Evolutionary conservation across 92 coral and sea anemone species (phyloP).

Genomic region (Phenganax marumi): DNA sequence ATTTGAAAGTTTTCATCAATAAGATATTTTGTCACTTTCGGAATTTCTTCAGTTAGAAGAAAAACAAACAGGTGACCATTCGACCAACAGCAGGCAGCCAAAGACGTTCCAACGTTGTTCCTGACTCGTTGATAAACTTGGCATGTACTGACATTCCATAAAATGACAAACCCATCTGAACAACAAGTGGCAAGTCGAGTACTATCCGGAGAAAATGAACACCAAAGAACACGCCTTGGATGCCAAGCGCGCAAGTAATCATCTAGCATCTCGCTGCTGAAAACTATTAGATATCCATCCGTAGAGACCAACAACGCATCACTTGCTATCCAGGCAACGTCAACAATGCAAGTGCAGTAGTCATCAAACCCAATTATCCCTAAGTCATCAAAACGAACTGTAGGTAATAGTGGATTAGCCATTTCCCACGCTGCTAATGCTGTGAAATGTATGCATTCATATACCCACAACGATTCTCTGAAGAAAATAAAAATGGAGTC

Average conservation of each 20-base stretch:
- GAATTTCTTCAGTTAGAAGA: background rate
- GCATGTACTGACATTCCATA: background rate
- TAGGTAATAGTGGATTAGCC: background rate
- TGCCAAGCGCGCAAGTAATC: background rate
- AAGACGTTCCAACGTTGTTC: background rate
- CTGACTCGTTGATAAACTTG: background rate
- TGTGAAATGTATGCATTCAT: background rate
- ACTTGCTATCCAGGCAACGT: too few relatives aligned
- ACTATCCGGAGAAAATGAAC: conserved; percentile 5
- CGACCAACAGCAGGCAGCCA: conserved; percentile 5
- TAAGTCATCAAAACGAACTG: too few relatives aligned
- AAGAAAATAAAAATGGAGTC: background rate
- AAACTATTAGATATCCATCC: background rate
- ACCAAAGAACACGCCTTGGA: background rate
- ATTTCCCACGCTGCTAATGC: background rate
- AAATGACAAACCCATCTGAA: conserved; percentile 7
- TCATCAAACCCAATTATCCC: too few relatives aligned
- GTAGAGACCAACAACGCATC: background rate
- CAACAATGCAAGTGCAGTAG: too few relatives aligned
- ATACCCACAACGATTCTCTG: background rate
- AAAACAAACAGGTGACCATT: background rate
- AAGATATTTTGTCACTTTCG: background rate
- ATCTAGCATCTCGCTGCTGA: background rate
- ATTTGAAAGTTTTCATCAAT: background rate
- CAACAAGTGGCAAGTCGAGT: background rate